Base-by-base conservation (phyloP, 1,140 invertebrate genomes). In the Brachystomella parvula region DNA sequence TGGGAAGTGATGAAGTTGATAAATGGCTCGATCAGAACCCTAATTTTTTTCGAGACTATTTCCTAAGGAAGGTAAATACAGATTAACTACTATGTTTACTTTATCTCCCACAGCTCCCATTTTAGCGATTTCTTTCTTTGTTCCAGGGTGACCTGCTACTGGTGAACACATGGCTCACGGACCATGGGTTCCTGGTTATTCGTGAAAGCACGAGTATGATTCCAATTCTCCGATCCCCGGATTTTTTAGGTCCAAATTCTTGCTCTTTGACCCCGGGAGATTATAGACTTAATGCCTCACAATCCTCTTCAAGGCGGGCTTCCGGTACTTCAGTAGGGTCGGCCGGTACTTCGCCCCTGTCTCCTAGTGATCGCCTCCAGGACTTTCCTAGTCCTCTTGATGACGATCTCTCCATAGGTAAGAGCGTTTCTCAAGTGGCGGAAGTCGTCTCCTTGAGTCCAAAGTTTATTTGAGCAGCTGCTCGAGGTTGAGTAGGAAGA, bases 151-250 rank as follows among this genome's bases (percentile, higher is more conserved):
- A 83, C 64, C 62, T 81, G 0, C 65, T 59, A 0, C 71, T 80
- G 0, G 76, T 83, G 28, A 83, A 82, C 74, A 78, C 77, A 64
- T 83, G 82, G 82, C 73, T 83, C 2, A 72, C 77, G 2, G 66
- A 75, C 0, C 79, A 81, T 69, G 81, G 81, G 6, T 82, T 79
- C 66, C 71, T 78, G 19, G 76, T 77, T 3, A 74, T 81, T 3
- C 74, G 76, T 47, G 77, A 80, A 26, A 53, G 61, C n/a, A 67
- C 57, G 31, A 47, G 3, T 26, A 62, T 26, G 9, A 39, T 47
- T n/a, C 39, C 33, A 21, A 35, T 62, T 6, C 35, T n/a, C 28
- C 29, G 63, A 39, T 66, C 65, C 9, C 71, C 71, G 9, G 53
- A 67, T 1, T 65, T 69, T 47, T 32, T 72, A 31, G 67, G 71